Evolutionary conservation across 2,797 vertebrate species (phyloP), one percentile per base, ranked within the genome.

Genomic region (Cynopterus sphinx): DNA sequence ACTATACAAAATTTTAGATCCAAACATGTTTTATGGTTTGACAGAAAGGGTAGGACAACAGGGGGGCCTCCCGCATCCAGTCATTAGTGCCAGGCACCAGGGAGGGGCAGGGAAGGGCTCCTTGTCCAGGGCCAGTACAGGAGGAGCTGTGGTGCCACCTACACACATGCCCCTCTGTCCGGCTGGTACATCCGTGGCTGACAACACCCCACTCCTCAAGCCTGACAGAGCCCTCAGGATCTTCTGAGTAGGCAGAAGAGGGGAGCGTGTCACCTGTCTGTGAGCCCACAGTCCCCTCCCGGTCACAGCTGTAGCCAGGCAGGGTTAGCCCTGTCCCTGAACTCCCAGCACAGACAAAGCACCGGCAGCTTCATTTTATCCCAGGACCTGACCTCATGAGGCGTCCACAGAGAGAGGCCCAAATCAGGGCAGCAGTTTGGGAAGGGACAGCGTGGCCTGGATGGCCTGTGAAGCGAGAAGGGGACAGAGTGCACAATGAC

Each of bases 151-250:
- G 59, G 28, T 61, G 51, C 39, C 33, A 55, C 53, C 13, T 21
- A 5, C 31, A 39, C 55, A 36, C 9, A 3, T 2, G 46, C 19
- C 83, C 85, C 73, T 65, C 81, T n/a, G 78, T 61, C 74, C 9
- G 11, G 49, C 85, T 74, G 85, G 70, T 3, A 21, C 33, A 10
- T 61, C 1, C 21, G 51, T 12, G 43, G 57, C 46, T 63, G 74
- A 75, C 82, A 78, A 49, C 7, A 13, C 79, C 43, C 63, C 10
- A 22, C 49, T 73, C 68, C 57, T 84, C 71, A 67, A 28, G 46
- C 70, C 87, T 53, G 79, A 68, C 22, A 3, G 13, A 81, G 68
- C 49, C 73, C 53, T 75, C 22, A 12, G 93, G 74, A 82, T 39
- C 73, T 51, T 55, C 12, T 0, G 6, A 41, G 43, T 7, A 26